These are phyloP conservation scores for Petrolisthes cinctipes DNA, from an alignment of 2,888 invertebrate genomes.

Conservation along the genomic window DNA sequence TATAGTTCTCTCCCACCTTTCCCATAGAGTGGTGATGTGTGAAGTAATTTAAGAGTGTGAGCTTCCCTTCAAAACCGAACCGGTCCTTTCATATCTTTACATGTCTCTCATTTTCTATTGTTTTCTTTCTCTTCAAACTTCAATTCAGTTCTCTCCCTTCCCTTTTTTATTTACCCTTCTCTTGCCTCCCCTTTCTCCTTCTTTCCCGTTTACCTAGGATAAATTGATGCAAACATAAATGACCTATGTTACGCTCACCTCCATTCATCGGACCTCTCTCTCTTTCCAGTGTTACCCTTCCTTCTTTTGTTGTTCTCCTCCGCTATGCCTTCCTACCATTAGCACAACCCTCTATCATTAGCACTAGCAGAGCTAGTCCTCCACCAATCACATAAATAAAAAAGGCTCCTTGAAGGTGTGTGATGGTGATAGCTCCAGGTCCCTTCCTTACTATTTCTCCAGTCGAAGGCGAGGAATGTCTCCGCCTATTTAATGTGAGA, in stretches of 20 bases:
- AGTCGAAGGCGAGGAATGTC: background rate
- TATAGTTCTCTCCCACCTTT: too few species aligned
- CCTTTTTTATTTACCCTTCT: background rate
- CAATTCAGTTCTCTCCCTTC: background rate
- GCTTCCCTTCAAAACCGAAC: too few species aligned
- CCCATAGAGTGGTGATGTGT: too few species aligned
- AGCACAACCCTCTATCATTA: conserved; percentile 6
- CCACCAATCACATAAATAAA: conserved; percentile 48
- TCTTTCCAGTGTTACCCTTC: background rate
- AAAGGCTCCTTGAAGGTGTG: conserved; percentile 56
- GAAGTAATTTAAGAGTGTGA: too few species aligned
- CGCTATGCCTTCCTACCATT: background rate
- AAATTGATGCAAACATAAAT: too few species aligned
- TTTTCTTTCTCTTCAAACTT: background rate
- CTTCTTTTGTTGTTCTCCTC: background rate
- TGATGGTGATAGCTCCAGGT: conserved; percentile 40
- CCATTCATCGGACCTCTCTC: background rate
- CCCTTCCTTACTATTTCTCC: background rate
- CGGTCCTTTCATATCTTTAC: too few species aligned
- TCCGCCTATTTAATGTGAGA: conserved; percentile 1
- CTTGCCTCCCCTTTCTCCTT: background rate
- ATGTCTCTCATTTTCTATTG: too few species aligned
- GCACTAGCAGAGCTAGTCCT: background rate
- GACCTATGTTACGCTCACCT: background rate
- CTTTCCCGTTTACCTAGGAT: background rate